Percentiles rank a stretch among this genome's conserved stretches.
Evolutionary conservation across 1,140 invertebrate genomes (phyloP).

Genomic region (honey bee (Apis mellifera)): Amel_HAv3.1 CM009931.2:3442501-3443000

Average conservation of each 20-base stretch:
- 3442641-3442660: not conserved
- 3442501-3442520: conserved; percentile 3
- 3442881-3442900: too few species aligned
- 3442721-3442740: too few species aligned
- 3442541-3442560: not conserved
- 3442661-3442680: not conserved
- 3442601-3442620: not conserved
- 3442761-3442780: too few species aligned
- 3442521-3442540: conserved; percentile 3
- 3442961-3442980: too few species aligned
- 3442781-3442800: too few species aligned
- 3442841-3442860: too few species aligned
- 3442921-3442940: too few species aligned
- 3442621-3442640: not conserved
- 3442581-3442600: not conserved
- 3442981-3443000: too few species aligned
- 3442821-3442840: too few species aligned
- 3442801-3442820: too few species aligned
- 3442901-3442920: too few species aligned
- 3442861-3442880: too few species aligned
- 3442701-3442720: not conserved
- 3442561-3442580: not conserved
- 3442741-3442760: not conserved
- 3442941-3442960: not conserved
- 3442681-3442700: not conserved